These are phyloP conservation scores for Bombus difficillimus DNA, from an alignment of 1,140 invertebrate species.

Conservation along the genomic window DNA sequence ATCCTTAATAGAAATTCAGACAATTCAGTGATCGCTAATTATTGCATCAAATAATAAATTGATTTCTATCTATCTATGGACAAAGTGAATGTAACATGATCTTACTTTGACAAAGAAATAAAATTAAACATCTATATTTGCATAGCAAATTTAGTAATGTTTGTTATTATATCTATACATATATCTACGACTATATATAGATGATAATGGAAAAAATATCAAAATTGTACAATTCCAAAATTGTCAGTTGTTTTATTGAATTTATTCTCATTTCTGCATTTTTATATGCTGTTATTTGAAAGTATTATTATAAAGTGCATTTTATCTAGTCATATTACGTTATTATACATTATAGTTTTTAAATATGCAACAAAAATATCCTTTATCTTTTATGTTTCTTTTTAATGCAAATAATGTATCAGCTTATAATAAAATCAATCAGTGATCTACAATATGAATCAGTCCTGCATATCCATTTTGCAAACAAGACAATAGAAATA, in stretches of 20 bases:
- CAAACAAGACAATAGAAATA: conserved; percentile 17
- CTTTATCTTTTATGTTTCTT: not conserved
- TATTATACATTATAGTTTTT: conserved; percentile 33
- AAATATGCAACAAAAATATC: conserved; percentile 1
- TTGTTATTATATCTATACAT: not conserved
- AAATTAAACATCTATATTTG: not conserved
- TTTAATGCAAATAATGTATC: not conserved
- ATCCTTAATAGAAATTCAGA: conserved; percentile 1
- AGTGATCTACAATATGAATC: not conserved
- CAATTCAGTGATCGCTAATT: not conserved
- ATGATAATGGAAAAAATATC: not conserved
- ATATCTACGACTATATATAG: not conserved
- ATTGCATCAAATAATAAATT: not conserved
- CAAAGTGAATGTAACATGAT: not conserved
- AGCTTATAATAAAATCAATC: not conserved
- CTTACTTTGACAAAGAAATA: not conserved
- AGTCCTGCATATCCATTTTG: not conserved
- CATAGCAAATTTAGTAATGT: not conserved
- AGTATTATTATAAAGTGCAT: conserved; percentile 37
- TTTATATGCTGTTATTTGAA: not conserved
- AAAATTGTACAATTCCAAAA: conserved; percentile 6
- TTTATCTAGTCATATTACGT: conserved; percentile 47
- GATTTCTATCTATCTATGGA: not conserved
- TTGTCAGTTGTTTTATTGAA: not conserved
- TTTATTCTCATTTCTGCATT: not conserved